These are phyloP conservation scores for Pao palembangensis DNA, from an alignment of 2,113 vertebrate genomes.

Conservation along the genomic window DNA sequence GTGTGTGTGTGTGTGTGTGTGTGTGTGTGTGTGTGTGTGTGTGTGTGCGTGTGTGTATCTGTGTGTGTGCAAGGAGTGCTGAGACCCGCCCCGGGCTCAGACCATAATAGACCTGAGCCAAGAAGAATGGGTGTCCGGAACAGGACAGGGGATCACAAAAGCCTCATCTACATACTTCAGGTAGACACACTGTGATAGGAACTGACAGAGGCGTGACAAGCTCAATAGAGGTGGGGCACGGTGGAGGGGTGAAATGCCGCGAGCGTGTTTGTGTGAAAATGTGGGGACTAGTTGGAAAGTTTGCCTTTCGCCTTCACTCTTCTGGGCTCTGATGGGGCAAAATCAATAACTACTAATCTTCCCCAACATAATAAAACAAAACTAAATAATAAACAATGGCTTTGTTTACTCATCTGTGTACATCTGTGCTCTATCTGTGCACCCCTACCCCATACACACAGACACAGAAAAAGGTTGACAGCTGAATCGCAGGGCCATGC, in stretches of 20 bases:
- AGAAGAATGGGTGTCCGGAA: slow-evolving; percentile 81
- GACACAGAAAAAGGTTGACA: slow-evolving; percentile 47
- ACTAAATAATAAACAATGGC: slow-evolving; percentile 92
- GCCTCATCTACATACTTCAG: slow-evolving; percentile 97
- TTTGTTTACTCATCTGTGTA: slow-evolving; percentile 85
- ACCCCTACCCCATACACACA: slow-evolving; percentile 46
- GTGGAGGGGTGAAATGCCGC: slow-evolving; percentile 46
- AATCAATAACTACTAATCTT: slow-evolving; percentile 96
- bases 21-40: too few relatives aligned
- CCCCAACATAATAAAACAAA: slow-evolving; percentile 78
- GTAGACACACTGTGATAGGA: slow-evolving; percentile 95
- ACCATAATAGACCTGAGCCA: slow-evolving; percentile 80
- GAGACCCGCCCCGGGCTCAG: slow-evolving; percentile 80
- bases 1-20: too few relatives aligned
- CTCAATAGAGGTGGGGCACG: slow-evolving; percentile 82
- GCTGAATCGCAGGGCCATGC: slow-evolving; percentile 58
- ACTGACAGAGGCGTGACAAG: slow-evolving; percentile 95
- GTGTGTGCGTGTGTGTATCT: slow-evolving; percentile 17
- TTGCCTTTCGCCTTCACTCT: slow-evolving; percentile 75
- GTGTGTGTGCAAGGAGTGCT: slow-evolving; percentile 31
- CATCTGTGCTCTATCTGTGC: slow-evolving; percentile 38
- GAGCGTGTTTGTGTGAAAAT: slow-evolving; percentile 33
- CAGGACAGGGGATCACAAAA: slow-evolving; percentile 80
- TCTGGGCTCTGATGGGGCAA: slow-evolving; percentile 77
- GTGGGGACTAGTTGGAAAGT: slow-evolving; percentile 77